phyloP scores from a whole-genome alignment of 2,888 invertebrate genomes.

The Argyresthia goedartella region DNA sequence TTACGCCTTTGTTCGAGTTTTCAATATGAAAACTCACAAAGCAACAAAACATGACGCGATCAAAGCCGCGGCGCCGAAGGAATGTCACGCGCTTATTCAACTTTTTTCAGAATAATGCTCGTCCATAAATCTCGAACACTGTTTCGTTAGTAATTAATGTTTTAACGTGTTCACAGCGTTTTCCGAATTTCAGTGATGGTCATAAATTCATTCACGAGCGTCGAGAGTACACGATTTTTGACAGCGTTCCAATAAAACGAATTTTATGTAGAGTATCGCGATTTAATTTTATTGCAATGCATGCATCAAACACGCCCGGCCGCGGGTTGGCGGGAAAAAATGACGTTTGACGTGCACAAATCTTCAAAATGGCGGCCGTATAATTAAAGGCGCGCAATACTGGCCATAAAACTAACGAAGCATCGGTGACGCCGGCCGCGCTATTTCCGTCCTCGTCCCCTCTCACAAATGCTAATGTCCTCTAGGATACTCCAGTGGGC shows the following conservation, averaged over 20 bases:
- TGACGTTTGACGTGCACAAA: conserved; percentile 44
- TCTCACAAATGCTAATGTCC: conserved; percentile 67
- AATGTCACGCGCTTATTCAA: neutral
- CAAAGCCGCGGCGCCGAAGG: conserved; percentile 3
- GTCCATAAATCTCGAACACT: conserved; percentile 54
- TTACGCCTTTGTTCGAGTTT: neutral
- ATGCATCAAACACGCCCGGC: neutral
- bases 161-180: conserved; percentile 39
- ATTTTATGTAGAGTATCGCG: neutral
- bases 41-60: neutral
- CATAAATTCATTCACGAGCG: conserved; percentile 29
- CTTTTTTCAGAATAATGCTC: neutral
- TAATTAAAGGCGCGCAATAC: conserved; percentile 64
- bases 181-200: conserved; percentile 46
- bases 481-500: conserved; percentile 45
- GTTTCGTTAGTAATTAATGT: conserved; percentile 55
- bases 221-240: neutral
- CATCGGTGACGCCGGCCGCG: conserved; percentile 40
- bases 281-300: neutral
- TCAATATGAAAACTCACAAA: neutral
- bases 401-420: conserved; percentile 47
- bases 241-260: neutral
- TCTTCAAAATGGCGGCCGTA: conserved; percentile 40
- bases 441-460: conserved; percentile 62
- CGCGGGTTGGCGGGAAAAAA: conserved; percentile 32